phyloP scores from a whole-genome alignment of 2,888 invertebrate species.

The Galerucella calmariensis region DNA sequence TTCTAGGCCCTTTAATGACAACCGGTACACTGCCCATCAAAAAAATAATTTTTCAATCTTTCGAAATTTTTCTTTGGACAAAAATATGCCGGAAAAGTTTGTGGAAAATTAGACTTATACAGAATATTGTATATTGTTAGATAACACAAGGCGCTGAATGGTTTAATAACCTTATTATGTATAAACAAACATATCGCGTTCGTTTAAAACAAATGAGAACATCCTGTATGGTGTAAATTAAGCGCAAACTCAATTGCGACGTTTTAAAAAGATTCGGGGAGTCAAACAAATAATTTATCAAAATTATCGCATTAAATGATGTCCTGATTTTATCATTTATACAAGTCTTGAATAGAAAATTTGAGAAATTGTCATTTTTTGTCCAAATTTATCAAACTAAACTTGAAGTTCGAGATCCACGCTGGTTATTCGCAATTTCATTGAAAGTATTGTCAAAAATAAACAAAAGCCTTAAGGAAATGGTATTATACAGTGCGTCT shows the following conservation, averaged over 20 bases:
- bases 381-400: too few relatives aligned
- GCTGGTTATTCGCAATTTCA: too few relatives aligned
- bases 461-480: not conserved
- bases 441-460: too few relatives aligned
- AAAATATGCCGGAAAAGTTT: too few relatives aligned
- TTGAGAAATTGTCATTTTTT: not conserved
- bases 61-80: too few relatives aligned
- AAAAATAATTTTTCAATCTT: too few relatives aligned
- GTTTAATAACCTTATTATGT: conserved; percentile 54
- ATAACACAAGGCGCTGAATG: conserved; percentile 36
- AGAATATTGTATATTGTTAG: too few relatives aligned
- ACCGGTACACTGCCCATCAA: too few relatives aligned
- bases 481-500: not conserved
- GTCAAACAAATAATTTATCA: conserved; percentile 48
- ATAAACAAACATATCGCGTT: conserved; percentile 48
- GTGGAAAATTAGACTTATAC: too few relatives aligned
- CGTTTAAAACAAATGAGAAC: conserved; percentile 55
- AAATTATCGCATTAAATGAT: conserved; percentile 41
- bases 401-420: too few relatives aligned
- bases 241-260: conserved; percentile 58
- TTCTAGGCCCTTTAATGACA: too few relatives aligned
- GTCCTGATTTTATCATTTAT: conserved; percentile 26
- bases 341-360: not conserved
- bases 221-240: conserved; percentile 59
- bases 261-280: conserved; percentile 56